Conservation (phyloP, 2,888 invertebrate species). For the Nephrotoma flavescens region DNA sequence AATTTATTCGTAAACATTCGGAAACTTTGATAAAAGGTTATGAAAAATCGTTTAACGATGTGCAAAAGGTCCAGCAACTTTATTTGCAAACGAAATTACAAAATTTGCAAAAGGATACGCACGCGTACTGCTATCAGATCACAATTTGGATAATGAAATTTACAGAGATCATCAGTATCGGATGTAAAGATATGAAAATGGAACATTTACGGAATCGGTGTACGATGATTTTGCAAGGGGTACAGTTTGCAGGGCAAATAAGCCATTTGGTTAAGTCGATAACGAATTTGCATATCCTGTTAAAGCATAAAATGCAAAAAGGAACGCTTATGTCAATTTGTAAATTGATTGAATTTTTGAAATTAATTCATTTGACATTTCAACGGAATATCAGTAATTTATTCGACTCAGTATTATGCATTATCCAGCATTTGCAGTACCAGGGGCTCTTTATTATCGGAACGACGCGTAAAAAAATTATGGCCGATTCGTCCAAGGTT, state of each 20-base stretch:
- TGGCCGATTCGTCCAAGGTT: conserved; percentile 35
- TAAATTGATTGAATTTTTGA: conserved; percentile 65
- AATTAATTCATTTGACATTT: conserved; percentile 58
- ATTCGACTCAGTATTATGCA: conserved; percentile 56
- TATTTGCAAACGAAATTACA: conserved; percentile 41
- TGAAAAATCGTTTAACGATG: conserved; percentile 28
- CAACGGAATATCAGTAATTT: conserved; percentile 52
- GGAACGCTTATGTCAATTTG: conserved; percentile 59
- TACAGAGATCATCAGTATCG: conserved; percentile 35
- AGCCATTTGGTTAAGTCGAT: conserved; percentile 41
- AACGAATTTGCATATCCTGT: conserved; percentile 51
- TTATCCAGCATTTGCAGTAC: conserved; percentile 65
- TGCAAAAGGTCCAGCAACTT: conserved; percentile 37
- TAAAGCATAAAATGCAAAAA: conserved; percentile 64
- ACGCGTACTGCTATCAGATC: conserved; percentile 32
- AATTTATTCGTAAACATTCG: conserved; percentile 54
- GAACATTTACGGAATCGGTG: conserved; percentile 40
- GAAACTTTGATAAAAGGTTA: conserved; percentile 37
- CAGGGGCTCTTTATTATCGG: conserved; percentile 52
- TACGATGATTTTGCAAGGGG: conserved; percentile 33
- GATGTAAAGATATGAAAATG: conserved; percentile 34
- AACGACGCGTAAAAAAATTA: conserved; percentile 43
- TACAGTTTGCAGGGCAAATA: conserved; percentile 52
- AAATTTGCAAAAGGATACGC: conserved; percentile 47
- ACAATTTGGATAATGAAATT: conserved; percentile 47